A percentile compares a stretch with the other conserved stretches of the same genome.
Conservation (phyloP, 2,888 invertebrate genomes). For the Phortica magna region DNA sequence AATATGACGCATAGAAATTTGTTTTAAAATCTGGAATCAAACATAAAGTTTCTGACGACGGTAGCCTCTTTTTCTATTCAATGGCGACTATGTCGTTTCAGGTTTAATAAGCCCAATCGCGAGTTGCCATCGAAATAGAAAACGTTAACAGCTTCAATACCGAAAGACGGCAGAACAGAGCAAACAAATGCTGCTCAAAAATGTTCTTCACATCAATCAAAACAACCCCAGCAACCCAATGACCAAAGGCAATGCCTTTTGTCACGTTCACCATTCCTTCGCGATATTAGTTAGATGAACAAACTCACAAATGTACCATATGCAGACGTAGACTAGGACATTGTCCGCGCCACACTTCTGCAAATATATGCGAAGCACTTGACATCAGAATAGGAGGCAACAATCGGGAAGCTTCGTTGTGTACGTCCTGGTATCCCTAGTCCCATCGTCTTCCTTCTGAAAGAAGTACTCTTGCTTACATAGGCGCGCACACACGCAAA, state of each 20-base stretch:
- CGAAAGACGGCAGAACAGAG: conserved; percentile 59
- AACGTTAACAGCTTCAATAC: conserved; percentile 56
- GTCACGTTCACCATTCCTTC: too few species aligned
- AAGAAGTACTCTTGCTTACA: conserved; percentile 26
- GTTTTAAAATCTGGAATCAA: conserved; percentile 35
- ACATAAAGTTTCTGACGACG: conserved; percentile 46
- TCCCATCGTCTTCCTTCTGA: conserved; percentile 51
- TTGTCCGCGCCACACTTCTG: conserved; percentile 8
- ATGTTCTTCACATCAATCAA: conserved; percentile 59
- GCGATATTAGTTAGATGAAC: too few species aligned
- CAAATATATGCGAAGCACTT: conserved; percentile 68
- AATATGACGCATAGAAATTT: too few species aligned
- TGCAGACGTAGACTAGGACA: conserved; percentile 19
- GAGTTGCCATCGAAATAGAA: conserved; percentile 70
- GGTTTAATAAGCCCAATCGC: conserved; percentile 69
- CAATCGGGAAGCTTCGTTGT: conserved; percentile 53
- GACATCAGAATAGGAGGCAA: conserved; percentile 66
- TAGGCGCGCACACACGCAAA: not conserved
- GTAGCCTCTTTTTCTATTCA: conserved; percentile 34
- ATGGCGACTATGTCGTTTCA: conserved; percentile 56
- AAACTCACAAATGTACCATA: not conserved
- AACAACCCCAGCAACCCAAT: conserved; percentile 59
- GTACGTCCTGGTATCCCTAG: conserved; percentile 37
- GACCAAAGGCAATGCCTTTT: conserved; percentile 36
- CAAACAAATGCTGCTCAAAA: conserved; percentile 47